Evolutionary conservation across 2,888 invertebrate species (phyloP).

Genomic region (Oxyscelio sp.): DNA sequence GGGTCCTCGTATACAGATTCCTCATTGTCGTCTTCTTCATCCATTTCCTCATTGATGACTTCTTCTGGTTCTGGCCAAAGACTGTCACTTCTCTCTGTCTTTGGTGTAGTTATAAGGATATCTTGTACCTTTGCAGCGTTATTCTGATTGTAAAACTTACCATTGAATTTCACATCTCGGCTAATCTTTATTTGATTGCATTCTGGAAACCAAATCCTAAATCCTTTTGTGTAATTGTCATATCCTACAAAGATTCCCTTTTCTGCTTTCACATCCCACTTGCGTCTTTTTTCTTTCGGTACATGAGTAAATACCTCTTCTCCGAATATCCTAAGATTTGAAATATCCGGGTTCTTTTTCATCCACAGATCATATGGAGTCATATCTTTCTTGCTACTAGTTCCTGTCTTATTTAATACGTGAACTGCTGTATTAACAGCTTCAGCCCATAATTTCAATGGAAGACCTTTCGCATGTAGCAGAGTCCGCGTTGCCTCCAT

Average conservation of each 20-base stretch:
- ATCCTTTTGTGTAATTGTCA: slow-evolving; percentile 48
- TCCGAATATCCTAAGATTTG: slow-evolving; percentile 54
- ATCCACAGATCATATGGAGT: background rate
- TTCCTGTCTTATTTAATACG: slow-evolving; percentile 18
- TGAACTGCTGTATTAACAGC: slow-evolving; percentile 16
- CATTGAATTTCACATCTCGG: slow-evolving; percentile 10
- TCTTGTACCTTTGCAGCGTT: background rate
- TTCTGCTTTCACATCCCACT: slow-evolving; percentile 48
- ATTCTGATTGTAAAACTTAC: background rate
- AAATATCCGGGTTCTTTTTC: background rate
- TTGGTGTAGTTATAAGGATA: no score
- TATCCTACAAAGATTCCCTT: slow-evolving; percentile 53
- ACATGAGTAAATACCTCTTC: slow-evolving; percentile 75
- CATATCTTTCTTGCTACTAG: background rate
- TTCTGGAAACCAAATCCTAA: no score
- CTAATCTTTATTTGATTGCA: background rate
- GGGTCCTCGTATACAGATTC: no score
- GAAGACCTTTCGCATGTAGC: slow-evolving; percentile 8
- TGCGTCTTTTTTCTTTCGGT: slow-evolving; percentile 51
- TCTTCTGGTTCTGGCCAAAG: no score
- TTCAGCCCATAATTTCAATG: slow-evolving; percentile 33
- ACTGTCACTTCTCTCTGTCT: no score
- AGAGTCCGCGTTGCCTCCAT: slow-evolving; percentile 26
- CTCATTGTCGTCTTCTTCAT: no score
- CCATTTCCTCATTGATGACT: no score